Conservation (phyloP, 2,113 vertebrate genomes). For the Platycercus adscitus region DNA sequence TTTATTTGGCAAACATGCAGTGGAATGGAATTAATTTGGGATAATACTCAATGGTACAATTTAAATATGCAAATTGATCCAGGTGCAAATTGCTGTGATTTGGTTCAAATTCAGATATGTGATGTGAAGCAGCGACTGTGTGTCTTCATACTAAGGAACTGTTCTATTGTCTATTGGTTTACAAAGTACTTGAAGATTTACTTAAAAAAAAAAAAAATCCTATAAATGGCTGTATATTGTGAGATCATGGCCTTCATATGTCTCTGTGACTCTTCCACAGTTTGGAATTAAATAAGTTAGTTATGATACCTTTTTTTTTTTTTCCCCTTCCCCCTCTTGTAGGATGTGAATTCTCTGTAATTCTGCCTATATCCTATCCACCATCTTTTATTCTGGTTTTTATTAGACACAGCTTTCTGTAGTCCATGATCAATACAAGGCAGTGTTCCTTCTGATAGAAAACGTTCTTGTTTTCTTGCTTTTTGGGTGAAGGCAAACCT, state of each 20-base stretch:
- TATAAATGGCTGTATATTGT: background rate
- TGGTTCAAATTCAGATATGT: background rate
- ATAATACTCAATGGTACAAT: background rate
- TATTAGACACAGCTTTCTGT: background rate
- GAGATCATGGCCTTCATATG: background rate
- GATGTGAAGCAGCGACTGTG: background rate
- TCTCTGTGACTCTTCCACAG: background rate
- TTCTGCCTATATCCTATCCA: background rate
- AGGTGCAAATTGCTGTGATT: background rate
- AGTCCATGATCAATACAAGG: background rate
- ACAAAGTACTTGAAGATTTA: background rate
- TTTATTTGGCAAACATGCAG: background rate
- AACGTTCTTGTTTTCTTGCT: background rate
- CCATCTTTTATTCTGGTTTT: background rate
- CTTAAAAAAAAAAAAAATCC: background rate
- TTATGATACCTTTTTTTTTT: background rate
- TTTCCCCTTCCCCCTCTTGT: rapidly evolving
- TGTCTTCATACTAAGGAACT: background rate
- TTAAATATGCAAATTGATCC: background rate
- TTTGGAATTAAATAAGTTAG: background rate
- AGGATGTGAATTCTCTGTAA: background rate
- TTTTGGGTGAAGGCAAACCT: background rate
- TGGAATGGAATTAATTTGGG: background rate
- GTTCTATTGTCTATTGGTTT: background rate
- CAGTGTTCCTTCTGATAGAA: background rate